Percentiles rank a stretch among this genome's conserved stretches.
phyloP scores from a whole-genome alignment of 2,113 vertebrate species.

The Bagarius yarrelli region DNA sequence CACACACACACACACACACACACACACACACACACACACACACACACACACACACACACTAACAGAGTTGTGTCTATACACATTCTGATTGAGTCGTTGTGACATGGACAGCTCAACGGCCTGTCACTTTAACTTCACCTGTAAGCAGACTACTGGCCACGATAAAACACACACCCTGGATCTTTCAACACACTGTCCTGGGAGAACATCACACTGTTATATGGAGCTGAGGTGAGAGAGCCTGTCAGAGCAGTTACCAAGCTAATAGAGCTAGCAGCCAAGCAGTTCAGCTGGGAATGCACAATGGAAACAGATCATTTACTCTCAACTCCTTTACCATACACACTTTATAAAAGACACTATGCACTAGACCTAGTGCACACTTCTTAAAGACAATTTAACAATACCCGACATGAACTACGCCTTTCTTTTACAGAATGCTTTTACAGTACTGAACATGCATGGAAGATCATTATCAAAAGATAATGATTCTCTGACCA shows the following conservation, averaged over 20 bases:
- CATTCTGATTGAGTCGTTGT: conserved; percentile 48
- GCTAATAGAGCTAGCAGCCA: conserved; percentile 29
- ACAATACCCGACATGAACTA: background rate
- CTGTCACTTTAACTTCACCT: conserved; percentile 67
- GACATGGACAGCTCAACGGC: conserved; percentile 56
- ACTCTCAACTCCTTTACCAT: background rate
- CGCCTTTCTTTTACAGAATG: background rate
- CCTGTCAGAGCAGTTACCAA: conserved; percentile 27
- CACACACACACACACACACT: conserved; percentile 37
- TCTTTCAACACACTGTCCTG: conserved; percentile 31
- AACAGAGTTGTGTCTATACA: conserved; percentile 49
- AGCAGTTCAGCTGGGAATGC: conserved; percentile 21
- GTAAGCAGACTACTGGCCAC: conserved; percentile 46
- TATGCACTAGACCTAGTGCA: background rate
- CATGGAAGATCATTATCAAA: background rate
- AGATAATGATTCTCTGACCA: background rate
- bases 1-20: conserved; percentile 38
- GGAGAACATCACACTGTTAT: conserved; percentile 33
- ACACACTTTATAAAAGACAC: conserved; percentile 2
- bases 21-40: conserved; percentile 39
- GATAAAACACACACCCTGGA: conserved; percentile 28
- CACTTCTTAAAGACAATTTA: background rate
- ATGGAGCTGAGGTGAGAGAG: conserved; percentile 40
- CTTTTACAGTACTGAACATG: background rate
- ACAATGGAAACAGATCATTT: conserved; percentile 33